Conservation (phyloP, 2,797 vertebrate species). For the Ctenosaura bakeri region DNA sequence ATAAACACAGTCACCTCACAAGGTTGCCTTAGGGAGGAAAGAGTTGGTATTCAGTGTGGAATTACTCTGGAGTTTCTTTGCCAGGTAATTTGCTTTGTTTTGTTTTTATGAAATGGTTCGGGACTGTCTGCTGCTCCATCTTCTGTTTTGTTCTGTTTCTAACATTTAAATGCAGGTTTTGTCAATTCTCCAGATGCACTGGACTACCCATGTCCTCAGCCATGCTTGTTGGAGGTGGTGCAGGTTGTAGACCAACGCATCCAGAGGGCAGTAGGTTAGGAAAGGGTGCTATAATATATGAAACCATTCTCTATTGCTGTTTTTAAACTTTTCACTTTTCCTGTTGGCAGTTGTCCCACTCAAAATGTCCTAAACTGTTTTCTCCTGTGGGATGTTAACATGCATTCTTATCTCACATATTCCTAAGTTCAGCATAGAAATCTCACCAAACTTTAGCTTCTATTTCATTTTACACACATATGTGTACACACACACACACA, state of each 20-base stretch:
- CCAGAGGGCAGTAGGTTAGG: no score
- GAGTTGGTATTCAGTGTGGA: neutral
- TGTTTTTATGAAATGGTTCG: neutral
- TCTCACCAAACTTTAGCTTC: neutral
- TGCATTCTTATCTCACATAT: neutral
- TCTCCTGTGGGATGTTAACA: neutral
- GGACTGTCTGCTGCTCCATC: no score
- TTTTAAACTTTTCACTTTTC: neutral
- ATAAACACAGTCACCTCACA: neutral
- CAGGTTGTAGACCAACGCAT: no score
- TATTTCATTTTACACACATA: neutral
- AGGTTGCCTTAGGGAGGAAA: neutral
- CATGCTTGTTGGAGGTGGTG: no score
- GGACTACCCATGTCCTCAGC: no score
- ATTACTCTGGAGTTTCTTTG: neutral
- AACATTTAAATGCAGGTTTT: no score
- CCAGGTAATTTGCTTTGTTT: neutral
- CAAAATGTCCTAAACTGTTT: neutral
- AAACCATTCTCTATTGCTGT: neutral
- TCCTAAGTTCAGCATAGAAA: neutral
- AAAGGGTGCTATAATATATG: no score
- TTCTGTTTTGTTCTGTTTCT: no score
- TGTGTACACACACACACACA: neutral
- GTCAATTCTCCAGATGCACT: no score
- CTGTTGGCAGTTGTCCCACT: no score